These are phyloP conservation scores for Notospermus geniculatus DNA, from an alignment of 1,140 invertebrate species.

Conservation along the genomic window DNA sequence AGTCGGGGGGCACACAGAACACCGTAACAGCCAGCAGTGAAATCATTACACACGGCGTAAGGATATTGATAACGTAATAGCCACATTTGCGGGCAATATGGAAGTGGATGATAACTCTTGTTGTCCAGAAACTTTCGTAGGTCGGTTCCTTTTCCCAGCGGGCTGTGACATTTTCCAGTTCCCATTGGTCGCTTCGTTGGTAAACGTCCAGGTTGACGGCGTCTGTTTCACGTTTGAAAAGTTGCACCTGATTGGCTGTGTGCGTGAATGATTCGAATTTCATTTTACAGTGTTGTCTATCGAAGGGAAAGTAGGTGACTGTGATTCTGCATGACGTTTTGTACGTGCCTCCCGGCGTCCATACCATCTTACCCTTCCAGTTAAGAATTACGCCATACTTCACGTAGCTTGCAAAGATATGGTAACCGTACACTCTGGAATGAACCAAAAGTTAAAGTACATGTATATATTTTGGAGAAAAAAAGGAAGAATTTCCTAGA, in stretches of 20 bases:
- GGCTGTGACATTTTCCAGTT: constrained; percentile 59
- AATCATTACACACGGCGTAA: constrained; percentile 83
- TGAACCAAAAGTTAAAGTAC: background rate
- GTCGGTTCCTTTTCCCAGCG: constrained; percentile 69
- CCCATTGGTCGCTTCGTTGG: constrained; percentile 1
- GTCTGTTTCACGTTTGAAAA: constrained; percentile 61
- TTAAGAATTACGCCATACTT: constrained; percentile 28
- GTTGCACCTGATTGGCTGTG: constrained; percentile 80
- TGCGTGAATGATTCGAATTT: constrained; percentile 82
- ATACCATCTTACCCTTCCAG: constrained; percentile 40
- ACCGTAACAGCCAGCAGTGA: constrained; percentile 75
- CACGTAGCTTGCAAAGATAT: constrained; percentile 45
- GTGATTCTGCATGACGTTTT: constrained; percentile 47
- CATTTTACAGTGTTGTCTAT: constrained; percentile 85
- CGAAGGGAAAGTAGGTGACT: constrained; percentile 51
- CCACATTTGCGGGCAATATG: constrained; percentile 71
- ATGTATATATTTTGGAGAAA: too few relatives aligned
- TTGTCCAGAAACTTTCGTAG: constrained; percentile 63
- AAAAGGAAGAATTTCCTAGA: too few relatives aligned
- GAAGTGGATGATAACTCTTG: constrained; percentile 31
- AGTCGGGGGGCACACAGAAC: constrained; percentile 88
- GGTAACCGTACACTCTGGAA: background rate
- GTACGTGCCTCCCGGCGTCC: constrained; percentile 48
- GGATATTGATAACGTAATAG: constrained; percentile 86
- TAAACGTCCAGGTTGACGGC: constrained; percentile 2